These are phyloP conservation scores for Heliconius aoede DNA, from an alignment of 2,888 invertebrate species.

Conservation along the genomic window DNA sequence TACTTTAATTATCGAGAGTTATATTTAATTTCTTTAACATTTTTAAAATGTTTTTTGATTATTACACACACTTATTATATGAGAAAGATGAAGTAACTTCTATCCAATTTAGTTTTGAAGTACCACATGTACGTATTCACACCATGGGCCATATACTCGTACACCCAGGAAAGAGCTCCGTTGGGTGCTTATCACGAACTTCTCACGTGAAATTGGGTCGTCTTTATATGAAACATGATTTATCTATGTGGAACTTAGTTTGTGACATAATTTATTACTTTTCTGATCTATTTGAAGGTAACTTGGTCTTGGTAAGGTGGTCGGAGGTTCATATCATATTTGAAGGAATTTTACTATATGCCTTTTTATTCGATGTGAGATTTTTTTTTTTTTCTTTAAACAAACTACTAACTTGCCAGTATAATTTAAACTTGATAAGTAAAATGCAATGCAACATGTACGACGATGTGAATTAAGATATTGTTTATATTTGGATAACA, in stretches of 20 bases:
- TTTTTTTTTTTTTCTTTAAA: too few relatives aligned
- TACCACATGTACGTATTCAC: background rate
- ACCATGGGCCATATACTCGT: constrained; percentile 8
- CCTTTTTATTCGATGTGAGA: background rate
- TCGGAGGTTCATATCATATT: background rate
- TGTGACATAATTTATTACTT: constrained; percentile 17
- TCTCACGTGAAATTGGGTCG: constrained; percentile 26
- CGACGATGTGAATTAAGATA: background rate
- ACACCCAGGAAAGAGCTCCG: constrained; percentile 3
- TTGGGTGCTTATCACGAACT: constrained; percentile 15
- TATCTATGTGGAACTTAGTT: constrained; percentile 15
- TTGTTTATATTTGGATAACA: background rate
- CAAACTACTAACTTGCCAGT: too few relatives aligned
- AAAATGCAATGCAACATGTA: background rate
- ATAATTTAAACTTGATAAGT: background rate
- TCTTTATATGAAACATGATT: constrained; percentile 14
- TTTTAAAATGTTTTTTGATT: background rate
- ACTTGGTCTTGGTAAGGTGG: background rate
- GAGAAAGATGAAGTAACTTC: background rate
- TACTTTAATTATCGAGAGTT: too few relatives aligned
- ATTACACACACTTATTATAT: background rate
- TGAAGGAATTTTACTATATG: background rate
- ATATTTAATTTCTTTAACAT: too few relatives aligned
- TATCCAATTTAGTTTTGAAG: constrained; percentile 8
- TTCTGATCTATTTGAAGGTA: background rate